Percentiles rank a stretch among this genome's conserved stretches.
phyloP scores from a whole-genome alignment of 2,113 vertebrate genomes.

The Sinocyclocheilus maitianheensis region DNA sequence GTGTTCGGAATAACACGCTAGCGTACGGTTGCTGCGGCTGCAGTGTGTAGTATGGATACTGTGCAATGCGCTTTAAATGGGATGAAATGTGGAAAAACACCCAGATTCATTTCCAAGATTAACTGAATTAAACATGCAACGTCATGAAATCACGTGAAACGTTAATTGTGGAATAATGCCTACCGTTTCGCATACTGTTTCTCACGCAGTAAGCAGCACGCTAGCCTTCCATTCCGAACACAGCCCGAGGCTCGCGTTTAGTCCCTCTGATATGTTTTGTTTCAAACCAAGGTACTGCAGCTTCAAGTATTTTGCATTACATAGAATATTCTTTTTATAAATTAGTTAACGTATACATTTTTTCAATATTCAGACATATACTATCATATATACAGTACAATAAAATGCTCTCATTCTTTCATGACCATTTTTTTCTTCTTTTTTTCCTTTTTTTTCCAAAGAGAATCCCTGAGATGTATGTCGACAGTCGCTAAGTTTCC shows the following conservation, averaged over 20 bases:
- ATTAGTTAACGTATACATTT: slow-evolving; percentile 99
- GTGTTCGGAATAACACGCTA: slow-evolving; percentile 44
- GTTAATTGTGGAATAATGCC: neutral
- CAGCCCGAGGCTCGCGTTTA: slow-evolving; percentile 78
- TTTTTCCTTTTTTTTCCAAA: slow-evolving; percentile 76
- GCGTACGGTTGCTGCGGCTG: neutral
- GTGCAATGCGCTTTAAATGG: neutral
- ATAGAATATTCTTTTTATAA: slow-evolving; percentile 99
- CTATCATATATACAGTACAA: slow-evolving; percentile 99
- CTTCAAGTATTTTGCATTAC: slow-evolving; percentile 99
- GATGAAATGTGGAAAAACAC: neutral
- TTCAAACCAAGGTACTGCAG: slow-evolving; percentile 98
- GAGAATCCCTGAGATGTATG: slow-evolving; percentile 99
- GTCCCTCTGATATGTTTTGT: slow-evolving; percentile 90
- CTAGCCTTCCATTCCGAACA: slow-evolving; percentile 53
- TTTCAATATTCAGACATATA: slow-evolving; percentile 98
- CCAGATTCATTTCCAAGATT: neutral
- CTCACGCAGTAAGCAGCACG: neutral
- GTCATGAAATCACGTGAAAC: neutral
- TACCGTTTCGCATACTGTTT: neutral
- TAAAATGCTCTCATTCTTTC: slow-evolving; percentile 93
- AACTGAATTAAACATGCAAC: slow-evolving; percentile 6
- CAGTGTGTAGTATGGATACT: neutral
- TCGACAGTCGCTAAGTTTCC: slow-evolving; percentile 99
- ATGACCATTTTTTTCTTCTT: slow-evolving; percentile 72